Evolutionary conservation across 1,140 invertebrate genomes (phyloP), one percentile per base, ranked within the genome.

Genomic region (Ips nitidus): DNA sequence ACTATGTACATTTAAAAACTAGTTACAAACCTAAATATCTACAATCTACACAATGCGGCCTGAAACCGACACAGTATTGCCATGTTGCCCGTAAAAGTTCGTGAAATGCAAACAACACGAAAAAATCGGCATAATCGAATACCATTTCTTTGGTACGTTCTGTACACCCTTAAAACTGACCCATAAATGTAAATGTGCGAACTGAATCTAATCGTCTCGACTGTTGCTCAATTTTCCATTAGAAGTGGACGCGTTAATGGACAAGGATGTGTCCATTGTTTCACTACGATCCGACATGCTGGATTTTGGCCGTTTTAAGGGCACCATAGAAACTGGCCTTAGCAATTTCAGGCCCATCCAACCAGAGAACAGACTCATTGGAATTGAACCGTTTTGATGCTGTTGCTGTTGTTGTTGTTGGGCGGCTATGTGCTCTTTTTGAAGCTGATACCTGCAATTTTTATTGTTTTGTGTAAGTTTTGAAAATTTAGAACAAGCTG

Each of bases 361-460:
- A 42, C 87, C 88, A 8, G 88, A 86, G 2, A 90, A 80, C 0
- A 88, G 86, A 64, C 88, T 88, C 70, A 80, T 75, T 57, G 81
- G 78, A 61, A 83, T 74, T 36, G 86, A 80, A 43, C 78, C 57
- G 72, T 75, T 67, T 70, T 77, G 69, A 79, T 83, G 82, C 78
- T 82, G 81, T 80, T 83, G 82, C 78, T 83, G 81, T 74, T 82
- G 76, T 76, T 84, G 81, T 74, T 82, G 76, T 76, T 84, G 82
- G 72, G 83, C 76, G 52, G 80, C 71, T 78, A 81, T 45, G 74
- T 81, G 64, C 72, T 92, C 87, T 64, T 89, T 89, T 75, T 92
- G 89, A 41, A 89, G 80, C 73, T 92, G 91, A 77, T 91, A 88
- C 63, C 89, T 85, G 78, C 90, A 89, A 38, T 92, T 81, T 77